phyloP scores from a whole-genome alignment of 2,797 vertebrate genomes.

The Pampus argenteus region DNA sequence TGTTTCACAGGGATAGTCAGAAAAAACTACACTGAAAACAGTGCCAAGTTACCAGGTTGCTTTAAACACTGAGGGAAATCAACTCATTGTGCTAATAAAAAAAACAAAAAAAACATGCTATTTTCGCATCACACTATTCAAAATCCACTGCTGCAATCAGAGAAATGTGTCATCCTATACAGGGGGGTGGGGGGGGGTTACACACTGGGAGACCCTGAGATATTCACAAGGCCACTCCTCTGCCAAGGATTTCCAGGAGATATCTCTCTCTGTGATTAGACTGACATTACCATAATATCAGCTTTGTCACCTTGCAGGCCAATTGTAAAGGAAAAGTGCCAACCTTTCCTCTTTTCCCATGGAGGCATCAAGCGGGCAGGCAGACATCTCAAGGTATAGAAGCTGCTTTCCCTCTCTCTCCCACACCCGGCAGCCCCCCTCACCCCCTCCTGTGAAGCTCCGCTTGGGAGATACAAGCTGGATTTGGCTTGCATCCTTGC shows the following conservation, averaged over 20 bases:
- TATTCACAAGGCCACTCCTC: slow-evolving; percentile 51
- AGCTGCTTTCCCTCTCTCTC: slow-evolving; percentile 69
- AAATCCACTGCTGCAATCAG: slow-evolving; percentile 39
- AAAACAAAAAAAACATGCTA: slow-evolving; percentile 55
- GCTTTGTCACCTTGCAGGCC: slow-evolving; percentile 83
- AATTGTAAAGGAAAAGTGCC: slow-evolving; percentile 74
- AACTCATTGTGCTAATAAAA: slow-evolving; percentile 64
- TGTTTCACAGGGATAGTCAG: slow-evolving; percentile 31
- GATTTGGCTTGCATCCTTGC: slow-evolving; percentile 84
- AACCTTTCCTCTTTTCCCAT: slow-evolving; percentile 70
- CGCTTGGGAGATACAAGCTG: slow-evolving; percentile 87
- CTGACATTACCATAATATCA: slow-evolving; percentile 84
- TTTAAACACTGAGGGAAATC: slow-evolving; percentile 57
- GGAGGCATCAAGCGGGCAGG: slow-evolving; percentile 61
- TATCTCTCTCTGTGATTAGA: slow-evolving; percentile 80
- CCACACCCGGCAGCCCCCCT: slow-evolving; percentile 41
- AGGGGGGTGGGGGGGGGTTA: slow-evolving; percentile 22
- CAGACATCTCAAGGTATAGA: slow-evolving; percentile 74
- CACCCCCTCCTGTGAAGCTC: slow-evolving; percentile 63
- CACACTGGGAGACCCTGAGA: slow-evolving; percentile 62
- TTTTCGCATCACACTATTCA: slow-evolving; percentile 51
- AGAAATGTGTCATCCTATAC: slow-evolving; percentile 47
- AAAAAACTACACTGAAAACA: slow-evolving; percentile 33
- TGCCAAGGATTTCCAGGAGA: slow-evolving; percentile 74
- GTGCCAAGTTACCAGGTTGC: slow-evolving; percentile 60